Evolutionary conservation across 2,888 invertebrate genomes (phyloP), one percentile per base, ranked within the genome.

Genomic region (Eumerus sabulonum): DNA sequence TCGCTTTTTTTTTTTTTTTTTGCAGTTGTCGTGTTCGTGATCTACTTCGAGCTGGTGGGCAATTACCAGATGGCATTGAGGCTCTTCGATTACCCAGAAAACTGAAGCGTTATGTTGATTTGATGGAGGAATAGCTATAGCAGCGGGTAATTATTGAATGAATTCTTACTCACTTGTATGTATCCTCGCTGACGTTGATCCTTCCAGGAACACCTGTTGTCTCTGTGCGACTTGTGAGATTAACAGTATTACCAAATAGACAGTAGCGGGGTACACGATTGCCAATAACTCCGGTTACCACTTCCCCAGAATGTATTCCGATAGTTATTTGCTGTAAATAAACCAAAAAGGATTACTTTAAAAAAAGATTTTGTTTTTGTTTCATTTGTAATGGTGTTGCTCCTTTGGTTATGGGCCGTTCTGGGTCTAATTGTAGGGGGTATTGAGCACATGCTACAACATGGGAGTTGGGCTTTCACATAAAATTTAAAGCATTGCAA

Each of bases 211-310:
- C 92, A 0, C 97, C 97, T 0, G 97, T 97, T 16, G 97, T 97
- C 89, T 98, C 97, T 1, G 97, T 97, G 76, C 97, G 92, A 88
- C 96, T 97, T 62, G 97, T 97, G 76, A 97, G 88, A 90, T 98
- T 98, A 12, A 98, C 97, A 0, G 97, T 97, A 89, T 98, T 97
- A 5, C 97, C 97, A 85, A 97, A 98, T 35, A 98, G 92, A 84
- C 96, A 96, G 88, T 96, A 97, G 27, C 97, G 92, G 0, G 97
- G 97, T 95, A 97, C 97, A 79, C 97, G 93, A 89, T 97, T 96
- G 1, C 97, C 97, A 82, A 97, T 97, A 7, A 97, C 97, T 12
- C 97, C 97, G 0, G 97, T 97, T 59, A 98, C 97, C 16, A 96
- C 97, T 88, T 97, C 97, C 0, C 97, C 97, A 1, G 96, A 95